Percentiles rank a stretch among this genome's conserved stretches.
Conservation (phyloP, 2,888 invertebrate species). For the Eugnorisma glareosa region DNA sequence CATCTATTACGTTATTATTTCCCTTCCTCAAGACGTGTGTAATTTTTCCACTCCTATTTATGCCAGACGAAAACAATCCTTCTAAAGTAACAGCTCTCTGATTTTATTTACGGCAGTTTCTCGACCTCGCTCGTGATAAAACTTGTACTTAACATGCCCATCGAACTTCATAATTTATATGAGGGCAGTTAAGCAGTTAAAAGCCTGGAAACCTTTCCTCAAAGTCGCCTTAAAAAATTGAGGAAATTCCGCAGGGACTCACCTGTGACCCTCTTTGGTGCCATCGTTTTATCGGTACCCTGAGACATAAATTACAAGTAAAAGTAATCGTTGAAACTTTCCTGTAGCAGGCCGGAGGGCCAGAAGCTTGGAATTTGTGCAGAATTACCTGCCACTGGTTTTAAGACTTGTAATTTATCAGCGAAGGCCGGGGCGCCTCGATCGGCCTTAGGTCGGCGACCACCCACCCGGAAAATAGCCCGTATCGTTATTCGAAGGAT, state of each 20-base stretch:
- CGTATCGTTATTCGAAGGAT: constrained; percentile 79
- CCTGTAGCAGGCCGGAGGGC: constrained; percentile 81
- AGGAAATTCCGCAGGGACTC: constrained; percentile 78
- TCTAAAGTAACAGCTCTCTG: constrained; percentile 53
- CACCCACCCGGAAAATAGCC: constrained; percentile 82
- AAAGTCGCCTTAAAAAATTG: constrained; percentile 72
- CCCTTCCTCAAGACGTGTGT: constrained; percentile 59
- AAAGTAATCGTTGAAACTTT: constrained; percentile 90
- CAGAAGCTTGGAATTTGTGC: constrained; percentile 85
- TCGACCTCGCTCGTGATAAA: constrained; percentile 58
- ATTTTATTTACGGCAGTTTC: constrained; percentile 55
- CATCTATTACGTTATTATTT: constrained; percentile 68
- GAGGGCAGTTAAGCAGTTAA: constrained; percentile 71
- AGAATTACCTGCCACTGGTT: constrained; percentile 92
- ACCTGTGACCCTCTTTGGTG: constrained; percentile 84
- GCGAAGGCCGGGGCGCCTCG: constrained; percentile 80
- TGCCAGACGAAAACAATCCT: constrained; percentile 54
- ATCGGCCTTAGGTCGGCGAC: constrained; percentile 78
- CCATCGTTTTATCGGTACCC: constrained; percentile 85
- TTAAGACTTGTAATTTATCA: constrained; percentile 92
- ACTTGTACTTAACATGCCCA: constrained; percentile 65
- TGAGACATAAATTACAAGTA: constrained; percentile 87
- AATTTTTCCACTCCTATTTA: constrained; percentile 63
- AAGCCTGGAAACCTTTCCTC: constrained; percentile 70
- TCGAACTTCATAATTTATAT: constrained; percentile 71